Evolutionary conservation across 30 jellyfish, hydroid and myxozoan species (phyloP), one percentile per base, ranked within the genome.

Genomic region (Morbakka virulenta): DNA sequence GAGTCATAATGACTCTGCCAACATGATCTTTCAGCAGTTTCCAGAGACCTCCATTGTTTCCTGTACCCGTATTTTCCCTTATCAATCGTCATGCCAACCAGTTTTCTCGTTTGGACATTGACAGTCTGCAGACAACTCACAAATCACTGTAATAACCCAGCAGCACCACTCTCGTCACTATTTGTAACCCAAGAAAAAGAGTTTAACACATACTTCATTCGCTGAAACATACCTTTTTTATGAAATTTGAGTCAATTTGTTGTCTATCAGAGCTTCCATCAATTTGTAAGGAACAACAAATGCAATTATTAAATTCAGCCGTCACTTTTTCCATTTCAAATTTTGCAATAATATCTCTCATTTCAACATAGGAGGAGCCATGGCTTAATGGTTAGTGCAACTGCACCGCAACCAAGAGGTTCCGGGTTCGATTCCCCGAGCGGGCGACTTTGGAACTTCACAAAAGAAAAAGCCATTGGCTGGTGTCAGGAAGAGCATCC

Each of bases 131-230:
- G 72, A 77, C 80, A 75, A 30, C 25, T 30, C 13, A 75, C n/a
- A 51, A 72, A 29, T 72, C 63, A 25, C 17, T 72, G 74, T 29
- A 52, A 35, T 22, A 74, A 57, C 21, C 86, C 86, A 13, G 53
- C 77, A 28, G 86, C 77, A 31, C 86, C 86, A 31, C 86, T 68
- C 65, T 28, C 35, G 86, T 51, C 77, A 35, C 86, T 74, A 68
- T 77, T 74, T 74, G 86, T n/a, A 52, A 74, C 34, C 27, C 86
- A 75, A 62, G 57, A 77, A 66, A 77, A 77, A 77, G 33, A 77
- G 81, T 77, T 77, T 13, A 30, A 33, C 88, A 17, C 64, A 11
- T 77, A 77, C 72, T 77, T 77, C 81, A 63, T 61, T 47, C 67
- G 41, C 48, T 24, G 88, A 67, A 14, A 52, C 77, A 74, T 20